Evolutionary conservation across 2,888 invertebrate species (phyloP), one percentile per base, ranked within the genome.

Genomic region (Volucella bombylans): DNA sequence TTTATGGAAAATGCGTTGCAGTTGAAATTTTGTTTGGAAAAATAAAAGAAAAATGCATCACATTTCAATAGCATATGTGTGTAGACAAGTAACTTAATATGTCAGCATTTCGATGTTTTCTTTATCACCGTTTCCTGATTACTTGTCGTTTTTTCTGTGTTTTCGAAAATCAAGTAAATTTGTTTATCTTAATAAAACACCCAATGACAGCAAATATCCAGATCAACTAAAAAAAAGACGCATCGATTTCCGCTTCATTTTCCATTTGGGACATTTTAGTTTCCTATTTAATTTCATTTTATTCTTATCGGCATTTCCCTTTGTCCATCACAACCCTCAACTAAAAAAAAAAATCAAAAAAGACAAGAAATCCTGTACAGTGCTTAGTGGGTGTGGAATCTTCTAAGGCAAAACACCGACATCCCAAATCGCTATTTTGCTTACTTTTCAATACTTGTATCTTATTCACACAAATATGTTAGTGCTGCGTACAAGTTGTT

Each of bases 211-310:
- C 54, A 52, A 43, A 65, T 67, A 72, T 71, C 78, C 49, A 45
- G 59, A 49, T 72, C 61, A 43, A 82, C 78, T 65, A 72, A 67
- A 73, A 61, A 69, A 55, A 15, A 82, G 54, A 78, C 82, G 72
- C 82, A 78, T 82, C 67, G 61, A 78, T 82, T 82, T 82, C 79
- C 82, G 82, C 72, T 79, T 82, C 82, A 82, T 79, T 82, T 82
- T 82, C 82, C 73, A 82, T 82, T 79, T 79, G 79, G 82, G 79
- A 73, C 82, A 73, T 82, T 79, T 82, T 82, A 73, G 79, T 79
- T 79, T 82, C 73, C 73, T 82, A 82, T 79, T 82, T 82, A 82
- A 82, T 82, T 79, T 82, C 79, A 72, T 82, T 79, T 82, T 73
- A 68, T 82, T 82, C 82, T 79, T 82, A 82, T 82, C 82, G 73